phyloP scores from a whole-genome alignment of 2,797 vertebrate species.

The Columba guinea region DNA sequence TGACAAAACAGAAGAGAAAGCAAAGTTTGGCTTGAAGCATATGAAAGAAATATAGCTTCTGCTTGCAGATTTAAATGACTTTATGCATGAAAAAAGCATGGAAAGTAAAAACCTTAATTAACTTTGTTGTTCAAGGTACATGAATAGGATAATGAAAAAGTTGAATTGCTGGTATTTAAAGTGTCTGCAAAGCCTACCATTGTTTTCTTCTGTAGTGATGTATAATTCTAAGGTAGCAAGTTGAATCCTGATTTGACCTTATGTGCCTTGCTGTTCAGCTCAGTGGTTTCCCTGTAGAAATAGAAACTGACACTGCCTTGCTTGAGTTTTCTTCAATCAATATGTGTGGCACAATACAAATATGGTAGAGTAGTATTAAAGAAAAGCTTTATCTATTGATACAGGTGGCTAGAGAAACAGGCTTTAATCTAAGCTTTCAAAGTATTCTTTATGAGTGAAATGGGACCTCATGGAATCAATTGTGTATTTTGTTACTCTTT shows the following conservation, averaged over 20 bases:
- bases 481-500: neutral
- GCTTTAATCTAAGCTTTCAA: slow-evolving; percentile 57
- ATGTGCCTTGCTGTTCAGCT: slow-evolving; percentile 78
- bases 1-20: neutral
- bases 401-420: slow-evolving; percentile 52
- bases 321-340: slow-evolving; percentile 80
- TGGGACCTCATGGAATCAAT: neutral
- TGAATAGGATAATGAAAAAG: neutral
- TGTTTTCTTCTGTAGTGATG: neutral
- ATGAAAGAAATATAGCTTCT: neutral
- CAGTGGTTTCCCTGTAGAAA: slow-evolving; percentile 79
- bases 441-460: slow-evolving; percentile 17
- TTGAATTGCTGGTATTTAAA: neutral
- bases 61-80: neutral
- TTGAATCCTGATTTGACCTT: slow-evolving; percentile 80
- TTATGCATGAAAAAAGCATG: neutral
- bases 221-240: slow-evolving; percentile 33
- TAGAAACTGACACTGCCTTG: slow-evolving; percentile 74
- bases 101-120: neutral
- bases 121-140: neutral
- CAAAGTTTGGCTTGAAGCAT: neutral
- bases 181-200: neutral
- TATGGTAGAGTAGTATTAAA: slow-evolving; percentile 67
- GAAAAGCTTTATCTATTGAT: slow-evolving; percentile 61
- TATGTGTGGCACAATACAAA: slow-evolving; percentile 83